A percentile compares a stretch with the other conserved stretches of the same genome.
These are phyloP conservation scores for Adineta ricciae DNA, from an alignment of 2,888 invertebrate species.

Conservation along the genomic window DNA sequence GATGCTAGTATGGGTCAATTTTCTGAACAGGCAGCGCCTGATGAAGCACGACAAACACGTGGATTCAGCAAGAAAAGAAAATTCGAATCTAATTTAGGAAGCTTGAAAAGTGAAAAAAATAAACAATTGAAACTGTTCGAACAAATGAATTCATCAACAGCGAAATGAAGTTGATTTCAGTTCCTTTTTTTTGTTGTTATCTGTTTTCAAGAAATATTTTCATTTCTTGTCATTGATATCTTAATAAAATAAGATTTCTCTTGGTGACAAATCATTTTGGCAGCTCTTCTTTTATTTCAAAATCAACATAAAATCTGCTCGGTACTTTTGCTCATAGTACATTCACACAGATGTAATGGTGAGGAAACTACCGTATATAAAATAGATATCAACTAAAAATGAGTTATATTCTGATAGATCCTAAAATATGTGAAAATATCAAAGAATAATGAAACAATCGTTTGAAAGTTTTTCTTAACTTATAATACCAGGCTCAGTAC, in stretches of 20 bases:
- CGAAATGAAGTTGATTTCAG: not conserved
- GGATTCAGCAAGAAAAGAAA: constrained; percentile 26
- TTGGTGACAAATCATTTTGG: not conserved
- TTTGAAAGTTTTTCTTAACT: too few species aligned
- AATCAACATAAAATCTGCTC: too few species aligned
- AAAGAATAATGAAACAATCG: too few species aligned
- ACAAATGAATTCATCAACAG: constrained; percentile 16
- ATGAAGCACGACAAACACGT: constrained; percentile 24
- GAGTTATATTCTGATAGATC: too few species aligned
- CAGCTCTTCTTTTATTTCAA: too few species aligned
- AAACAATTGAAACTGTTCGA: constrained; percentile 28
- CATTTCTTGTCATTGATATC: not conserved
- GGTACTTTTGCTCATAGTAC: too few species aligned
- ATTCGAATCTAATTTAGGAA: constrained; percentile 29
- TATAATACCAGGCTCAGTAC: too few species aligned
- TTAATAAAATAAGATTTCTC: not conserved
- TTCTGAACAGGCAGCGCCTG: constrained; percentile 59
- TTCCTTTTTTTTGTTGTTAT: not conserved
- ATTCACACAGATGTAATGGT: too few species aligned
- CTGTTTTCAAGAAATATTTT: not conserved
- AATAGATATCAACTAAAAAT: too few species aligned
- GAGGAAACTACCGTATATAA: too few species aligned
- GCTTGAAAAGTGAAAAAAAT: constrained; percentile 24
- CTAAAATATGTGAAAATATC: too few species aligned
- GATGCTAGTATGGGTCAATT: constrained; percentile 32